These are phyloP conservation scores for Myotis yumanensis DNA, from an alignment of 2,113 vertebrate species.

Conservation along the genomic window DNA sequence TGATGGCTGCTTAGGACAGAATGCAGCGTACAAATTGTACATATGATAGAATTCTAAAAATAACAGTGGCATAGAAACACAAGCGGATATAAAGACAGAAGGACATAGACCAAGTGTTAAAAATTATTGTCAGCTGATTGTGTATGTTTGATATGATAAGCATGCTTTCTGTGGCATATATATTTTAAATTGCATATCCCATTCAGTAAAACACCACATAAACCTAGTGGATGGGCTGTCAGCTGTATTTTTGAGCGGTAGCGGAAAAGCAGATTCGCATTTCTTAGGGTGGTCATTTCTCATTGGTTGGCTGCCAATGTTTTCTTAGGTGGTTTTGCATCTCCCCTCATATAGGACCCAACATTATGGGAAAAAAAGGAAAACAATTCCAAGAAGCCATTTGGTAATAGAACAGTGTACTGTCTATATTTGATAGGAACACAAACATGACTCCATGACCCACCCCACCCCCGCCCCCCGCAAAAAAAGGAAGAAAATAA, in stretches of 20 bases:
- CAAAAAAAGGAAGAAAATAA: neutral
- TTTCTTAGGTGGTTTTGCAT: neutral
- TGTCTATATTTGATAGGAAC: neutral
- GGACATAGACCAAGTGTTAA: neutral
- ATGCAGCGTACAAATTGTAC: neutral
- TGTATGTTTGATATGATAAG: neutral
- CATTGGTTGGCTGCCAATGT: neutral
- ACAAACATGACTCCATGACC: neutral
- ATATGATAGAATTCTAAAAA: neutral
- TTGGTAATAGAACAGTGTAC: neutral
- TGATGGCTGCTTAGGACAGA: neutral
- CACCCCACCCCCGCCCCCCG: too few relatives aligned
- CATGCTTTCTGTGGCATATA: neutral
- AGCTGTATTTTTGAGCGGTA: neutral
- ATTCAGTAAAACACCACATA: neutral
- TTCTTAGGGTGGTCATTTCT: constrained; percentile 22
- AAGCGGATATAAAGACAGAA: neutral
- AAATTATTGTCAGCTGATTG: neutral
- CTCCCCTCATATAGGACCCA: neutral
- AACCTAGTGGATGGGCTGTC: neutral
- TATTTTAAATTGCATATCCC: neutral
- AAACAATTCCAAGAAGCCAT: neutral
- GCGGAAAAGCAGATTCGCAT: neutral
- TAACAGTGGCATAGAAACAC: too few relatives aligned
- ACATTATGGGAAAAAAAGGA: neutral